A percentile compares a stretch with the other conserved stretches of the same genome.
phyloP scores from a whole-genome alignment of 2,797 vertebrate genomes.

The Lacerta agilis region DNA sequence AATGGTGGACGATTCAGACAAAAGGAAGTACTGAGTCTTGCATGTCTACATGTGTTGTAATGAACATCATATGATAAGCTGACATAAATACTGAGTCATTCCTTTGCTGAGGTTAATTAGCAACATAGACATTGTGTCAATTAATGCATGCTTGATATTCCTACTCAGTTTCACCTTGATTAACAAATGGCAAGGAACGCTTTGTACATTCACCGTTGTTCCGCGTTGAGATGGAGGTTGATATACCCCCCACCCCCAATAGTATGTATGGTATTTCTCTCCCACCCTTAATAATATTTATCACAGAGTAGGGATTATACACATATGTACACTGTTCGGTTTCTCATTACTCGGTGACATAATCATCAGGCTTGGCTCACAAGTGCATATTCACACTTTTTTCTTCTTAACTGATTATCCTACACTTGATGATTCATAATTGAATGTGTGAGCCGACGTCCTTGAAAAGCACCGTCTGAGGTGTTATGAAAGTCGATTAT shows the following conservation, averaged over 20 bases:
- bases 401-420: background rate
- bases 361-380: background rate
- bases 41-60: background rate
- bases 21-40: no score
- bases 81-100: background rate
- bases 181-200: background rate
- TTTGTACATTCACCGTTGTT: background rate
- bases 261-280: background rate
- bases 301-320: background rate
- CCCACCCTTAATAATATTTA: background rate
- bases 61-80: no score
- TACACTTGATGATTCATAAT: background rate
- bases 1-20: no score
- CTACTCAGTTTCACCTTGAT: background rate
- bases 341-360: background rate
- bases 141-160: background rate
- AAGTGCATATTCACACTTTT: background rate
- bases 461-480: background rate
- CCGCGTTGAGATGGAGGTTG: background rate
- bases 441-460: background rate
- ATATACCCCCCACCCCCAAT: background rate
- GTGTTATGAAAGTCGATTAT: background rate
- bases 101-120: background rate
- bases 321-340: background rate
- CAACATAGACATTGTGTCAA: background rate